Conservation (phyloP, 2,113 vertebrate genomes). For the Chrysochloris asiatica region DNA sequence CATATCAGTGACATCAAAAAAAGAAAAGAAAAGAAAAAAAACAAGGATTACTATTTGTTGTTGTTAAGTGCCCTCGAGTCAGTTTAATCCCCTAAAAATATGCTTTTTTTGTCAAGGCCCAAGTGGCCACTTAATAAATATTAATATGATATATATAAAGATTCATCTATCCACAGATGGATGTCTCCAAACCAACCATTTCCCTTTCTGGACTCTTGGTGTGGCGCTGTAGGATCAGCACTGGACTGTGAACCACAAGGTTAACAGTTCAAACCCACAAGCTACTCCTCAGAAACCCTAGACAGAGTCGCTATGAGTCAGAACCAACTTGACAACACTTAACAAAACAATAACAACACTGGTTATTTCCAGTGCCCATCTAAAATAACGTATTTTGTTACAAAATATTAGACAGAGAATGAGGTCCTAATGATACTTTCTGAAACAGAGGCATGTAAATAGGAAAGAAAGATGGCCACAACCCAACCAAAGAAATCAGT, state of each 20-base stretch:
- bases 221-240: no score
- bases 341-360: neutral
- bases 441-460: neutral
- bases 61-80: no score
- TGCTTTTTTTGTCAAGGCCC: no score
- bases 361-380: neutral
- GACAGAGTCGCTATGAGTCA: no score
- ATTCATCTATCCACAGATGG: neutral
- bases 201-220: no score
- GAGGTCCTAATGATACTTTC: neutral
- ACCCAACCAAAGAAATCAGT: constrained; percentile 48
- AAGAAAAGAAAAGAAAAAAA: neutral
- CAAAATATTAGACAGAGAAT: neutral
- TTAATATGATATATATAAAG: neutral
- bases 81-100: no score
- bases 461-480: constrained; percentile 43
- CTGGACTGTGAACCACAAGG: no score
- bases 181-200: neutral
- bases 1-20: neutral
- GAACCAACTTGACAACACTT: no score
- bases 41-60: neutral
- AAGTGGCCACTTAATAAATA: neutral
- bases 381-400: neutral
- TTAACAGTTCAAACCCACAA: no score
- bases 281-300: no score